phyloP scores from a whole-genome alignment of 2,888 invertebrate genomes.

The Epinotia ramella region DNA sequence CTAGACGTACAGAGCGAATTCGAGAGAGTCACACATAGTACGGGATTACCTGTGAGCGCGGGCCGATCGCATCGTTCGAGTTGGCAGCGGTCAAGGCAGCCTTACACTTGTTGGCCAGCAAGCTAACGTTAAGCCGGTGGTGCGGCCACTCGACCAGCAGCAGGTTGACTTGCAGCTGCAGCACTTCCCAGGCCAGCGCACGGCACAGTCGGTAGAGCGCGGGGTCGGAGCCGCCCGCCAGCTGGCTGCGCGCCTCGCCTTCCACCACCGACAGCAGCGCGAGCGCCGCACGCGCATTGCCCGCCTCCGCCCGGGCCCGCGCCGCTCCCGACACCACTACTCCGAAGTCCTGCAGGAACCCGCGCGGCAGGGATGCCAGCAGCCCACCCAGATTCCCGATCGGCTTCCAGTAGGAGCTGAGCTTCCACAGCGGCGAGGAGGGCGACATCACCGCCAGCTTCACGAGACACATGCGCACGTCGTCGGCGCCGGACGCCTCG shows the following conservation, averaged over 20 bases:
- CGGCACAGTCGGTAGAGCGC: slow-evolving; percentile 89
- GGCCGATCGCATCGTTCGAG: slow-evolving; percentile 87
- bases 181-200: slow-evolving; percentile 93
- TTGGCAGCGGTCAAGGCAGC: slow-evolving; percentile 88
- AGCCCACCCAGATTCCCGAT: slow-evolving; percentile 92
- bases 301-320: slow-evolving; percentile 90
- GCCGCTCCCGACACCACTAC: slow-evolving; percentile 94
- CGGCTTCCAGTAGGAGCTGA: slow-evolving; percentile 92
- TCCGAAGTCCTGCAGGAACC: slow-evolving; percentile 90
- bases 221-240: slow-evolving; percentile 78
- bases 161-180: slow-evolving; percentile 92
- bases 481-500: slow-evolving; percentile 90
- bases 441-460: slow-evolving; percentile 88
- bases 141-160: slow-evolving; percentile 86
- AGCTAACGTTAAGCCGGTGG: slow-evolving; percentile 78
- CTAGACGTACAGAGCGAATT: no score
- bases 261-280: slow-evolving; percentile 88
- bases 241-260: slow-evolving; percentile 73
- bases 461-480: slow-evolving; percentile 89
- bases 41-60: slow-evolving; percentile 88
- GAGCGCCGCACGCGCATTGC: slow-evolving; percentile 73
- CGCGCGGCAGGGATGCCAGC: slow-evolving; percentile 89
- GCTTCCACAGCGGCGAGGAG: slow-evolving; percentile 88
- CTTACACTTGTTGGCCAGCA: slow-evolving; percentile 87
- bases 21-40: no score